Percentiles rank a stretch among this genome's conserved stretches.
These are phyloP conservation scores for Neria commutata DNA, from an alignment of 2,888 invertebrate genomes.

Conservation along the genomic window DNA sequence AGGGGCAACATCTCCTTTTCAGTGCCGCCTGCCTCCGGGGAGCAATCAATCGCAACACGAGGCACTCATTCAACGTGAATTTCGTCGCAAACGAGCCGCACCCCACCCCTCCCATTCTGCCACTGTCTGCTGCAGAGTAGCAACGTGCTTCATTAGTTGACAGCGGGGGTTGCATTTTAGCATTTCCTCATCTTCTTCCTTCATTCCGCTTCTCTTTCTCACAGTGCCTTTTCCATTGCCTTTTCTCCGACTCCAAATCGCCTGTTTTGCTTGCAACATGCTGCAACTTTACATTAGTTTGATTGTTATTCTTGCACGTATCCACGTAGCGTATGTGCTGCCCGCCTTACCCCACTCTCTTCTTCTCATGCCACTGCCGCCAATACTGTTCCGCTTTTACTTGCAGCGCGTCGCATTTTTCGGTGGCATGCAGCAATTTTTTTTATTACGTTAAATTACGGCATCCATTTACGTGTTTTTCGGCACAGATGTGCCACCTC, in stretches of 20 bases:
- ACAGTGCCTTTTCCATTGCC: too few species aligned
- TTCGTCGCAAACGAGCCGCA: background rate
- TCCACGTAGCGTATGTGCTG: conserved; percentile 5
- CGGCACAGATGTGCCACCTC: conserved; percentile 28
- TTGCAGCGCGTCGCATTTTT: too few species aligned
- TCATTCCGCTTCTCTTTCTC: too few species aligned
- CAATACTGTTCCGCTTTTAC: too few species aligned
- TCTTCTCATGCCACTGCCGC: too few species aligned
- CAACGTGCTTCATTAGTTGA: conserved; percentile 45
- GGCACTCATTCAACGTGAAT: conserved; percentile 1
- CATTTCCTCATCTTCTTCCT: conserved; percentile 16
- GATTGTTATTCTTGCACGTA: conserved; percentile 32
- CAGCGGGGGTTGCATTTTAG: conserved; percentile 1
- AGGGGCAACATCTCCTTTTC: background rate
- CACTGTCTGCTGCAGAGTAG: conserved; percentile 13
- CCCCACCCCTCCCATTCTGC: background rate
- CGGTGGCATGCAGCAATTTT: conserved; percentile 13
- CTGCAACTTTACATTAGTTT: conserved; percentile 39
- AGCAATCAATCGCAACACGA: conserved; percentile 55
- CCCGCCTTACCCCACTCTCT: background rate
- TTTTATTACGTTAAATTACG: conserved; percentile 24
- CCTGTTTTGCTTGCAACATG: too few species aligned
- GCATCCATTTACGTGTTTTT: conserved; percentile 26
- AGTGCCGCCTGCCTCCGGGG: conserved; percentile 43
- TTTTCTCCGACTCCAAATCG: too few species aligned